Conservation (phyloP, 2,888 invertebrate genomes). For the Spisula solida region DNA sequence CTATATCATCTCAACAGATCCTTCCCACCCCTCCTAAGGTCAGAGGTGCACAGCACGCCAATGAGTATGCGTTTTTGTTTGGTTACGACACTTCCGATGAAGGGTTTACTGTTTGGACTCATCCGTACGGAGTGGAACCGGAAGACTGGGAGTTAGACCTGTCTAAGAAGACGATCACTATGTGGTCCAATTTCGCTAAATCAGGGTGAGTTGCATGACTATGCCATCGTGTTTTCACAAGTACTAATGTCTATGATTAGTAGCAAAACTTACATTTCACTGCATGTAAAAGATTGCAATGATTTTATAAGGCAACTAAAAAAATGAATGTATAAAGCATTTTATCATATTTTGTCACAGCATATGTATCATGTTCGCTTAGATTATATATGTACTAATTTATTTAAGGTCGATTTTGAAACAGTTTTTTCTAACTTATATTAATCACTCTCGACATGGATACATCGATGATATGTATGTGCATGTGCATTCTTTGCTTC, state of each 20-base stretch:
- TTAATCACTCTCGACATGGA: no score
- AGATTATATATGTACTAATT: no score
- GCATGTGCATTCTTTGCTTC: neutral
- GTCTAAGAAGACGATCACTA: slow-evolving; percentile 95
- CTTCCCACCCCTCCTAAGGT: slow-evolving; percentile 73
- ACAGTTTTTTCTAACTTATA: no score
- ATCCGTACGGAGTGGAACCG: slow-evolving; percentile 88
- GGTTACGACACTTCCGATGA: slow-evolving; percentile 59
- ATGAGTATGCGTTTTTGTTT: slow-evolving; percentile 74
- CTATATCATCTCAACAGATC: slow-evolving; percentile 75
- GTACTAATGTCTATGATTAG: neutral
- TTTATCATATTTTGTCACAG: no score
- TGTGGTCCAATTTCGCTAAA: slow-evolving; percentile 98
- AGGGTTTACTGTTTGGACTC: slow-evolving; percentile 80
- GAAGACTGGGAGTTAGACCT: slow-evolving; percentile 94
- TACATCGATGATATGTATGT: no score
- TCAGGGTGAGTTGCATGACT: slow-evolving; percentile 96
- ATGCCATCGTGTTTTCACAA: no score
- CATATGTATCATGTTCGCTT: no score
- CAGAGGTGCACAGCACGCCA: slow-evolving; percentile 80
- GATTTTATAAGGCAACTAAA: no score
- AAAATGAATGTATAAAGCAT: no score
- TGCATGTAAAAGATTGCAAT: no score
- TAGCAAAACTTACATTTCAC: no score
- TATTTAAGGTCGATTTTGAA: no score